These are phyloP conservation scores for Fragum fragum DNA, from an alignment of 2,888 invertebrate genomes.

Conservation along the genomic window DNA sequence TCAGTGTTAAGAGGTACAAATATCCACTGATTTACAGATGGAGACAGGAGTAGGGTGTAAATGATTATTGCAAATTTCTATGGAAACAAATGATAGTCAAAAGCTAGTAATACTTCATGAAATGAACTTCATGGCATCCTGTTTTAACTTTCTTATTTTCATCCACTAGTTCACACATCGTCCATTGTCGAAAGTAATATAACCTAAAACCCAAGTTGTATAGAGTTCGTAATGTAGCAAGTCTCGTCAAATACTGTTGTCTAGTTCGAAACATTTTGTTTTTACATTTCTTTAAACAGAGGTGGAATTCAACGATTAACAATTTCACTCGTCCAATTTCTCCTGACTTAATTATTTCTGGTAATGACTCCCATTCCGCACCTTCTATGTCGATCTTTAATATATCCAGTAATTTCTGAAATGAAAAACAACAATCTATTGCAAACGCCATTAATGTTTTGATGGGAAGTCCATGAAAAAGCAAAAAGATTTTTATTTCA, in stretches of 20 bases:
- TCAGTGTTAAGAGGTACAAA: no score
- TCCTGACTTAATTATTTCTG: constrained; percentile 5
- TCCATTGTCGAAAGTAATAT: constrained; percentile 17
- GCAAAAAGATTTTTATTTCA: not conserved
- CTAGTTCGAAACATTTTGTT: not conserved
- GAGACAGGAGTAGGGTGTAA: no score
- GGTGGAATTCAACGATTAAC: constrained; percentile 8
- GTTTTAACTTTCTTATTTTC: constrained; percentile 7
- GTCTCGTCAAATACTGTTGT: not conserved
- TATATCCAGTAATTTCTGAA: constrained; percentile 7
- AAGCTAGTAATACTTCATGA: constrained; percentile 21
- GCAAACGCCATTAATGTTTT: no score
- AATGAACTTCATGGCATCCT: constrained; percentile 15
- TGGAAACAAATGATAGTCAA: no score
- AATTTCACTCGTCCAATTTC: not conserved
- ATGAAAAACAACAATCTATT: not conserved
- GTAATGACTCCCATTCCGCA: constrained; percentile 8
- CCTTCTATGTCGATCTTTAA: constrained; percentile 23
- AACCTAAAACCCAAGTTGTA: constrained; percentile 9
- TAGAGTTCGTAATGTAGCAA: not conserved
- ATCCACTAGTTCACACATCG: constrained; percentile 8
- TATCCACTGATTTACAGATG: no score
- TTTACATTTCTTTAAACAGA: constrained; percentile 9
- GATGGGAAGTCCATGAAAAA: not conserved
- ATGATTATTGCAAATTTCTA: no score